Evolutionary conservation across 1,140 invertebrate genomes (phyloP).

Genomic region (Sycobia sp.): DNA sequence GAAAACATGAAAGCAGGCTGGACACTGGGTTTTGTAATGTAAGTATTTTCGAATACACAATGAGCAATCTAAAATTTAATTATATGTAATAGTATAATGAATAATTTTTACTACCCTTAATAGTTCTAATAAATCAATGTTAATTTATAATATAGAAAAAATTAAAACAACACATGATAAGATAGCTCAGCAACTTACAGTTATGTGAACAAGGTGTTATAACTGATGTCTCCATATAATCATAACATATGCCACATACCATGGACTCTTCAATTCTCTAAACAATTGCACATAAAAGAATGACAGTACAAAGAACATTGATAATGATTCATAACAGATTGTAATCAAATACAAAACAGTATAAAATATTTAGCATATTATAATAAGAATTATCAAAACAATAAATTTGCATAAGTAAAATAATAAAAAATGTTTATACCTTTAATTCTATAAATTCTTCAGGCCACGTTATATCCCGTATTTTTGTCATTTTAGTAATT

Average conservation of each 20-base stretch:
- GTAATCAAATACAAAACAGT: background rate
- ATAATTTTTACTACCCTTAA: too few relatives aligned
- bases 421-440: slow-evolving; percentile 28
- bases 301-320: background rate
- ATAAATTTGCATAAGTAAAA: background rate
- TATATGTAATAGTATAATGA: too few relatives aligned
- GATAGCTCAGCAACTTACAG: slow-evolving; percentile 49
- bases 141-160: background rate
- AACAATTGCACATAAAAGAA: background rate
- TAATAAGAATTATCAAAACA: background rate
- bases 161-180: background rate
- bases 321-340: background rate
- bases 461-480: slow-evolving; percentile 39
- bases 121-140: background rate
- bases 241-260: slow-evolving; percentile 60
- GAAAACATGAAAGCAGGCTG: slow-evolving; percentile 61
- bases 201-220: slow-evolving; percentile 60
- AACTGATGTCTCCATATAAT: slow-evolving; percentile 58
- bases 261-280: slow-evolving; percentile 56
- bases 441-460: slow-evolving; percentile 40
- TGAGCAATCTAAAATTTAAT: slow-evolving; percentile 62
- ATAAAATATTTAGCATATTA: background rate
- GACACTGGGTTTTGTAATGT: slow-evolving; percentile 64
- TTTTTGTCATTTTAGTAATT: slow-evolving; percentile 25
- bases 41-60: slow-evolving; percentile 65